Evolutionary conservation across 2,888 invertebrate species (phyloP), one percentile per base, ranked within the genome.

Genomic region (Andrena trimmerana): DNA sequence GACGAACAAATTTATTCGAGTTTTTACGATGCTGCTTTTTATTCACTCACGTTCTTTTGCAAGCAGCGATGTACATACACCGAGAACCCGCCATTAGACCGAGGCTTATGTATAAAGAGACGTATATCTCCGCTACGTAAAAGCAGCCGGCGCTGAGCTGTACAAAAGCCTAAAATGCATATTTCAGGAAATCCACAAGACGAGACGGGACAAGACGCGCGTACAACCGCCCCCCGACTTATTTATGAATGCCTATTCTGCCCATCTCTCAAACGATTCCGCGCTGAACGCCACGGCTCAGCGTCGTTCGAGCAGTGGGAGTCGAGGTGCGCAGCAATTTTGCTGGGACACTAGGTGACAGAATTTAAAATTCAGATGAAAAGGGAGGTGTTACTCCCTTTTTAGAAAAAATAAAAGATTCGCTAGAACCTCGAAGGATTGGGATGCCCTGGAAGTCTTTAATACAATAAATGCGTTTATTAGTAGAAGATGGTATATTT

Each of bases 111-210:
- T 70, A 78, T 81, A 81, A 84, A 87, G 84, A 75, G 67, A 84
- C 73, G 78, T 78, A 42, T 42, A 85, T 84, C 74, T 75, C 42
- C 72, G 33, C 72, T 13, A 76, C 68, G 75, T 87, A 87, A 87
- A 87, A 76, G 85, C 83, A 80, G 67, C 81, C 70, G 69, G 66
- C 87, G 60, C 63, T 31, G 72, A 78, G 57, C 67, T 57, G 72
- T 77, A 87, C 77, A 84, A 85, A 87, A 87, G 76, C 86, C 50
- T 71, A 72, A 75, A 87, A 84, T 89, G 85, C 81, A 90, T 90
- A 88, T 90, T 89, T 85, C 85, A 86, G 80, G 83, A 88, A 89
- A 88, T 89, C 84, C 83, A 80, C 78, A 74, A 83, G 88, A 81
- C 86, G 69, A 71, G 75, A 78, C 71, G 70, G 65, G 67, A 82